A percentile compares a stretch with the other conserved stretches of the same genome.
phyloP scores from a whole-genome alignment of 2,888 invertebrate species.

The Sisyra terminalis region DNA sequence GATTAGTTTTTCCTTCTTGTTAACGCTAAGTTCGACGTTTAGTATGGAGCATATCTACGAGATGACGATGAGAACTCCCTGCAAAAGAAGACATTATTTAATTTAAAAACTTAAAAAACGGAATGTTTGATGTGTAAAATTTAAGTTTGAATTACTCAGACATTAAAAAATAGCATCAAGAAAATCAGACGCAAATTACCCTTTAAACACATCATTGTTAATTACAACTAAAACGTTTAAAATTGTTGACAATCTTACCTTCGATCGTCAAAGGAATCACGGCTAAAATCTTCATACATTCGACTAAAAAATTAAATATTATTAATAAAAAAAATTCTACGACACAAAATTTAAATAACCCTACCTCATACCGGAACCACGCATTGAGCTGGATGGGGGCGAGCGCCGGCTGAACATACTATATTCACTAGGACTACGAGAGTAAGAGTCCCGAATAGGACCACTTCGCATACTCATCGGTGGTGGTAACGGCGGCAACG shows the following conservation, averaged over 20 bases:
- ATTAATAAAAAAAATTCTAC: neutral
- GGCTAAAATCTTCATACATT: constrained; percentile 77
- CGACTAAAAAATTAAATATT: constrained; percentile 25
- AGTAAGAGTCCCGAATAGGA: constrained; percentile 47
- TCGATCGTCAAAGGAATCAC: constrained; percentile 77
- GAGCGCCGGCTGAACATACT: constrained; percentile 72
- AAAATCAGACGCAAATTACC: too few relatives aligned
- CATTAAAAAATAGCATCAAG: too few relatives aligned
- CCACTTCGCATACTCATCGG: constrained; percentile 42
- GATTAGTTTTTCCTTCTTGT: too few relatives aligned
- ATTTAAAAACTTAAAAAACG: neutral
- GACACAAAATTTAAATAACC: neutral
- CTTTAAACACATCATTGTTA: too few relatives aligned
- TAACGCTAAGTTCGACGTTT: constrained; percentile 15
- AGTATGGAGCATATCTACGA: constrained; percentile 75
- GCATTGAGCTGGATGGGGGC: constrained; percentile 35
- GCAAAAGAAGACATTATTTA: neutral
- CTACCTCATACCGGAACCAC: constrained; percentile 21
- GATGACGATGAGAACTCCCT: constrained; percentile 48
- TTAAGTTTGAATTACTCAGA: too few relatives aligned
- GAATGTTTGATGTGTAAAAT: too few relatives aligned
- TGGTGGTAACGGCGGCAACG: constrained; percentile 60
- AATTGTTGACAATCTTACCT: constrained; percentile 32
- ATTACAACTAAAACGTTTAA: too few relatives aligned
- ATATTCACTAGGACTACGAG: constrained; percentile 44